Evolutionary conservation across 2,797 vertebrate species (phyloP).

Genomic region (Diceros bicornis): DNA sequence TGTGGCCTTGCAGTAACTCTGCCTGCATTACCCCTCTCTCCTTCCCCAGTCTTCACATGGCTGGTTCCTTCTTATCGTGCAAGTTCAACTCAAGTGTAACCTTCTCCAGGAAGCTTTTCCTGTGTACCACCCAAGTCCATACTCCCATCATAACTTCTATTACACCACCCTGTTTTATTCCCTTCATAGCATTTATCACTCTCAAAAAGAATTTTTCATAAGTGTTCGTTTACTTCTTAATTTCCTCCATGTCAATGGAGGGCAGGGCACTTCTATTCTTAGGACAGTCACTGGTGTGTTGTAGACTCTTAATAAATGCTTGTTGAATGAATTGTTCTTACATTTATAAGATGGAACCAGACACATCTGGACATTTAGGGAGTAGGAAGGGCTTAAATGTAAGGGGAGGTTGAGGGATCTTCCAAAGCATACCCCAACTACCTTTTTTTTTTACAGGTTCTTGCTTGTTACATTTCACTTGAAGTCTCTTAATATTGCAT

Average conservation of each 20-base stretch:
- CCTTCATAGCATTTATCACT: neutral
- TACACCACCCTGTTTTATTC: neutral
- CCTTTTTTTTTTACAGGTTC: neutral
- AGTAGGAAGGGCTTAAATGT: neutral
- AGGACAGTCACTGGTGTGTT: neutral
- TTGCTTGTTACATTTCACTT: neutral
- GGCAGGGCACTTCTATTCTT: neutral
- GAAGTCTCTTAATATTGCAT: neutral
- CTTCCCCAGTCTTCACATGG: neutral
- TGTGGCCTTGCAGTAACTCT: neutral
- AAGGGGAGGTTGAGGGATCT: neutral
- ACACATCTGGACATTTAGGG: neutral
- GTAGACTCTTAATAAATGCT: neutral
- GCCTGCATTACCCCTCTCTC: neutral
- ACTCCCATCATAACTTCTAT: neutral
- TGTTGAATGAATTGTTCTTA: neutral
- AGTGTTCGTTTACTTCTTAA: neutral
- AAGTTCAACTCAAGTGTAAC: neutral
- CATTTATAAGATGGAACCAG: neutral
- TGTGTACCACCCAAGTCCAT: fast-evolving
- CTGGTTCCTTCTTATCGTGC: neutral
- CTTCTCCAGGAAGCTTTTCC: neutral
- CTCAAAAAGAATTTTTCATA: neutral
- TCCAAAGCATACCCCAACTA: neutral
- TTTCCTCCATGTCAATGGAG: neutral